Conservation (phyloP, 2,797 vertebrate genomes). For the Chaenodraco wilsoni region DNA sequence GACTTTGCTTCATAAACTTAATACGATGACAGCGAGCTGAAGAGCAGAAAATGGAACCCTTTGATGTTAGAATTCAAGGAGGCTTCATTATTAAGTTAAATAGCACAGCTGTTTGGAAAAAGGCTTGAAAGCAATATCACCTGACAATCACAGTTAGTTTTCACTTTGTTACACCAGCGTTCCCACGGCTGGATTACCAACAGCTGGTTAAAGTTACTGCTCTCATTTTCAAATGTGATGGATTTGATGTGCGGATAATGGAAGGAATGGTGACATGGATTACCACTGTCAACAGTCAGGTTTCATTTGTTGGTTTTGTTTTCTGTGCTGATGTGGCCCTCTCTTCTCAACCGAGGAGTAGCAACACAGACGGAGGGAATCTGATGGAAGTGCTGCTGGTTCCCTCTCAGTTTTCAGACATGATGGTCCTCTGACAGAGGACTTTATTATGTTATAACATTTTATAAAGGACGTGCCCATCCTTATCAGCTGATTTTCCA, state of each 20-base stretch:
- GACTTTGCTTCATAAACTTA: constrained; percentile 12
- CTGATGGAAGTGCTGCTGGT: neutral
- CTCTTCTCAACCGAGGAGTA: neutral
- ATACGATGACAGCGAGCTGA: neutral
- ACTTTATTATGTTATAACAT: no score
- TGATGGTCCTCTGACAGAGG: neutral
- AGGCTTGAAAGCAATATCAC: neutral
- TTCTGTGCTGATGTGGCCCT: neutral
- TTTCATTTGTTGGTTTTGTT: neutral
- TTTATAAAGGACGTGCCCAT: neutral
- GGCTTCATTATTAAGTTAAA: neutral
- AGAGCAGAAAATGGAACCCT: neutral
- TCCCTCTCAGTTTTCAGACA: neutral
- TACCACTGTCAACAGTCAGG: neutral
- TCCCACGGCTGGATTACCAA: neutral
- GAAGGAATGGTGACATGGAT: neutral
- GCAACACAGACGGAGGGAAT: neutral
- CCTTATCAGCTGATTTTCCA: neutral
- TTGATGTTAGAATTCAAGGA: no score
- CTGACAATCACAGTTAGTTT: neutral
- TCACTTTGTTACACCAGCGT: no score
- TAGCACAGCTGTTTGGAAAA: neutral
- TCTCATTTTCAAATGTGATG: neutral
- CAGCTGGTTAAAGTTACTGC: neutral
- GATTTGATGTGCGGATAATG: no score